Evolutionary conservation across 2,888 invertebrate genomes (phyloP).

Genomic region (Lithophane semibrunnea): DNA sequence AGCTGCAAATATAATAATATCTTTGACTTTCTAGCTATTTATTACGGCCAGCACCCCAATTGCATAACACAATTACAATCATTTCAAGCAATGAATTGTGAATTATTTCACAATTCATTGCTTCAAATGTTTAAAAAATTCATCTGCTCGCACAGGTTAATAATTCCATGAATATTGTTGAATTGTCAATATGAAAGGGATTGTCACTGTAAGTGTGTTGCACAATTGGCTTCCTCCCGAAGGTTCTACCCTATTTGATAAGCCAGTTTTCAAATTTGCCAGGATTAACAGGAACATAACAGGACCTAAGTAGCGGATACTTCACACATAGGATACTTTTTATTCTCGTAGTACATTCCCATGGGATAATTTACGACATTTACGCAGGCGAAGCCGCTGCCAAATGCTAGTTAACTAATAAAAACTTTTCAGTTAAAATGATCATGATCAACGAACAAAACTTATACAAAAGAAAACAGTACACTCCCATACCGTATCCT

Average conservation of each 20-base stretch:
- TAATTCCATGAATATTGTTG: neutral
- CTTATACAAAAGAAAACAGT: neutral
- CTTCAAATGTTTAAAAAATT: neutral
- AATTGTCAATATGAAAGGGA: neutral
- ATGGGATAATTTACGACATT: too few relatives aligned
- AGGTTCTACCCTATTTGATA: neutral
- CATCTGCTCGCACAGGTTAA: neutral
- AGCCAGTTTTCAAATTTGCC: neutral
- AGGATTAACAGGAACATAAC: neutral
- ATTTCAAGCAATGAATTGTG: too few relatives aligned
- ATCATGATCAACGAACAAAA: neutral
- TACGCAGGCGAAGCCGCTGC: too few relatives aligned
- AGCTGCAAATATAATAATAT: conserved; percentile 1
- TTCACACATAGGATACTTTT: too few relatives aligned
- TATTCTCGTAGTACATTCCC: too few relatives aligned
- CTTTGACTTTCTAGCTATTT: neutral
- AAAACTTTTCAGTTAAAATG: neutral
- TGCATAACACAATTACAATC: neutral
- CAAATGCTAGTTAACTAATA: too few relatives aligned
- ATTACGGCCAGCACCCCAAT: neutral
- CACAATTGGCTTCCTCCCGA: neutral
- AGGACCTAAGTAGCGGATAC: neutral
- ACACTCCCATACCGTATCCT: neutral
- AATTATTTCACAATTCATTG: neutral
- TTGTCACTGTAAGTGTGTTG: too few relatives aligned